Percentiles rank a stretch among this genome's conserved stretches.
These are phyloP conservation scores for Dynastes tityus DNA, from an alignment of 2,888 invertebrate species.

Conservation along the genomic window DNA sequence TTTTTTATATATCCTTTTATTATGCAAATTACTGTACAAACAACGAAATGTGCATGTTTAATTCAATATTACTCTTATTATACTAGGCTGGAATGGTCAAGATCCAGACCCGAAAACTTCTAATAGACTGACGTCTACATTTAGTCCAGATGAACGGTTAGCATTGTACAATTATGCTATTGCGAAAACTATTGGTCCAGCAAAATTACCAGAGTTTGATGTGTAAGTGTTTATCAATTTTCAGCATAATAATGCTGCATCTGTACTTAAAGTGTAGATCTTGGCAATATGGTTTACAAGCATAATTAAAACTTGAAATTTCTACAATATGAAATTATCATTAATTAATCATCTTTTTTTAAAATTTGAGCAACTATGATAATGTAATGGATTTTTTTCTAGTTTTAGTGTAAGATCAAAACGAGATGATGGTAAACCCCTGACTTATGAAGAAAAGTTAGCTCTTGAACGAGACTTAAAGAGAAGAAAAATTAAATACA, in stretches of 20 bases:
- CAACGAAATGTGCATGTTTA: constrained; percentile 15
- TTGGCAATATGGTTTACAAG: no score
- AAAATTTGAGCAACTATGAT: neutral
- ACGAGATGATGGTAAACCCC: constrained; percentile 64
- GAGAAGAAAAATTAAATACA: constrained; percentile 75
- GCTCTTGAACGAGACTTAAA: constrained; percentile 75
- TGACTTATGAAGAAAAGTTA: constrained; percentile 70
- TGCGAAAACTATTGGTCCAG: constrained; percentile 63
- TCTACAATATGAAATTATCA: no score
- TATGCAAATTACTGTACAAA: constrained; percentile 32
- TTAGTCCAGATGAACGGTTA: constrained; percentile 74
- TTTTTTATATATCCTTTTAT: constrained; percentile 64
- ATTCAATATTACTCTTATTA: constrained; percentile 51
- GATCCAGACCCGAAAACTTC: constrained; percentile 68
- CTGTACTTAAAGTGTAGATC: no score
- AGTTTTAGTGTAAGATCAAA: constrained; percentile 55
- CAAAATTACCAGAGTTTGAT: constrained; percentile 65
- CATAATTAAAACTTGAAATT: no score
- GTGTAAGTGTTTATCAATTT: constrained; percentile 63
- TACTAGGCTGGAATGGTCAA: constrained; percentile 67
- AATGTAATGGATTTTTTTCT: constrained; percentile 6
- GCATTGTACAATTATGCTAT: constrained; percentile 74
- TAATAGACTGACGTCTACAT: constrained; percentile 68
- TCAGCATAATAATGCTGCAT: no score
- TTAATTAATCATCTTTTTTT: neutral